Conservation (phyloP, 2,888 invertebrate genomes). For the Alentia gelatinosa region DNA sequence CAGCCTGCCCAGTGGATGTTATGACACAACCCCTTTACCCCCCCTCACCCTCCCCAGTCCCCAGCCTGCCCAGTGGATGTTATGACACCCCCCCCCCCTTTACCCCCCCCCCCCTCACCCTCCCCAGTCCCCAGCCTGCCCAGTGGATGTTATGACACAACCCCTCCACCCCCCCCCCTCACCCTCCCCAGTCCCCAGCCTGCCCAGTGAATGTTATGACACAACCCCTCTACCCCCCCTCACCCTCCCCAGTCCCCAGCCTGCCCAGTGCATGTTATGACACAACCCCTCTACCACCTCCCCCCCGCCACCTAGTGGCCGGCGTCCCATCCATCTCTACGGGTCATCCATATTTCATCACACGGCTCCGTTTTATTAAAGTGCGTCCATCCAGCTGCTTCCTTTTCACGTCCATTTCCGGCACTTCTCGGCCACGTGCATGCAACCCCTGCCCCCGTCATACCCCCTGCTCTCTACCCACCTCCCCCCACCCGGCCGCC, state of each 20-base stretch:
- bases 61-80: too few relatives aligned
- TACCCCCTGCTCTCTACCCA: not conserved
- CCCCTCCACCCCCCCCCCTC: not conserved
- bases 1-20: too few relatives aligned
- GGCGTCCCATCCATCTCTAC: not conserved
- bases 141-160: too few relatives aligned
- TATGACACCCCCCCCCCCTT: too few relatives aligned
- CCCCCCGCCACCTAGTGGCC: not conserved
- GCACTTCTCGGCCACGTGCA: not conserved
- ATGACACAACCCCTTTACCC: too few relatives aligned
- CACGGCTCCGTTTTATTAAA: conserved; percentile 38
- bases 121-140: too few relatives aligned
- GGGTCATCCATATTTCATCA: conserved; percentile 37
- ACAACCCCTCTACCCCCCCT: not conserved
- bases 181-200: not conserved
- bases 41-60: too few relatives aligned
- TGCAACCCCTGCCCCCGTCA: not conserved
- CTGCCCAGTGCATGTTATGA: not conserved
- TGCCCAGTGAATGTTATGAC: not conserved
- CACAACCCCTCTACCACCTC: not conserved
- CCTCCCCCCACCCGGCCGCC: not conserved
- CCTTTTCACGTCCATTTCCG: conserved; percentile 33
- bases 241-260: not conserved
- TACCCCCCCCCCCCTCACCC: too few relatives aligned
- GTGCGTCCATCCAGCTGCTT: conserved; percentile 33